Conservation (phyloP, 2,888 invertebrate species). For the Apodemia duryi region DNA sequence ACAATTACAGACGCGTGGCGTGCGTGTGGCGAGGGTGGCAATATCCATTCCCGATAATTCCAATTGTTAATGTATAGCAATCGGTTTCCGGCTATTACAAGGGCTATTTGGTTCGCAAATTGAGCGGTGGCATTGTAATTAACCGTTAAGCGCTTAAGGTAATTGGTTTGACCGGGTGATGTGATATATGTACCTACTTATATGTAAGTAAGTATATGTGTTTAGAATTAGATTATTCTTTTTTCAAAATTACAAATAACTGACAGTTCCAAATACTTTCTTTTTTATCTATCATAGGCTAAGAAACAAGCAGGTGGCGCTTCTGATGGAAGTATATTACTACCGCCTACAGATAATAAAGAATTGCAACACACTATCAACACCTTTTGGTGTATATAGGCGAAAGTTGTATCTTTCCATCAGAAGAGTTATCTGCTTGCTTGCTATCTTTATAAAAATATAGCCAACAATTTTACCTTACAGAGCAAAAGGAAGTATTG, state of each 20-base stretch:
- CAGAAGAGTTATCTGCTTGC: too few species aligned
- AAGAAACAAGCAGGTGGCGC: too few species aligned
- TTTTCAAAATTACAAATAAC: neutral
- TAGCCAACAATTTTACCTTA: too few species aligned
- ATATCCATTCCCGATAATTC: slow-evolving; percentile 60
- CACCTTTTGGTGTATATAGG: too few species aligned
- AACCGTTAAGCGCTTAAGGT: slow-evolving; percentile 44
- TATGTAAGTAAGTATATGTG: neutral
- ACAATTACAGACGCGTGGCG: slow-evolving; percentile 65
- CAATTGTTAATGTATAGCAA: slow-evolving; percentile 63
- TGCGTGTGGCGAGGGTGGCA: slow-evolving; percentile 40
- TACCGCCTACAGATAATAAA: too few species aligned
- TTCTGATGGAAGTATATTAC: too few species aligned
- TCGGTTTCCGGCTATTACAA: slow-evolving; percentile 50
- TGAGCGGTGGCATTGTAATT: slow-evolving; percentile 62
- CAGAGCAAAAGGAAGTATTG: too few species aligned
- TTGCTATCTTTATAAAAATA: too few species aligned
- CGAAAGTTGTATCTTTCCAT: too few species aligned
- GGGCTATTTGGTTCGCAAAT: slow-evolving; percentile 57
- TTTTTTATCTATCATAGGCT: too few species aligned
- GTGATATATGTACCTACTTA: slow-evolving; percentile 1
- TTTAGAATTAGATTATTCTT: neutral
- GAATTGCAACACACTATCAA: too few species aligned
- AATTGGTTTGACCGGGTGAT: slow-evolving; percentile 44
- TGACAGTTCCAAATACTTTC: too few species aligned